A percentile compares a stretch with the other conserved stretches of the same genome.
Evolutionary conservation across 2,113 vertebrate species (phyloP).

Genomic region (Burhinus oedicnemus): DNA sequence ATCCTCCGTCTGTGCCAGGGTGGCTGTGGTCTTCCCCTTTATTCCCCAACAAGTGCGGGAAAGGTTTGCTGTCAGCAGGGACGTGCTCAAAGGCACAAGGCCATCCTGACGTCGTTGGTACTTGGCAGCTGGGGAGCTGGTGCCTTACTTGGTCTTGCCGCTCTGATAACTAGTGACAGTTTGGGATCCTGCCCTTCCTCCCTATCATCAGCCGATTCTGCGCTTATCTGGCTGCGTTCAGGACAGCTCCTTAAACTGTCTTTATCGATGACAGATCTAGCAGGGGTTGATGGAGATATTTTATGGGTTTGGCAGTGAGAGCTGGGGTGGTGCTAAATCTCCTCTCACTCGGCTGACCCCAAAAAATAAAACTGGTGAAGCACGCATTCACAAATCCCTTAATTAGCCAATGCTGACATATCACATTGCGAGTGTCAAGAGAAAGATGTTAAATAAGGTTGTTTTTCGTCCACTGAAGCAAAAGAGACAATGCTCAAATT

Average conservation of each 20-base stretch:
- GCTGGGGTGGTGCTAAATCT: background rate
- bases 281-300: conserved; percentile 28
- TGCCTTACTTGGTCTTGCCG: background rate
- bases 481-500: background rate
- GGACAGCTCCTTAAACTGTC: background rate
- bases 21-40: background rate
- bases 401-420: conserved; percentile 5
- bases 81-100: background rate
- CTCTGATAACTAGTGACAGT: background rate
- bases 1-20: background rate
- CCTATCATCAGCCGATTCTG: background rate
- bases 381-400: conserved; percentile 45
- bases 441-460: background rate
- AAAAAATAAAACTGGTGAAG: conserved; percentile 47
- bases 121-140: background rate
- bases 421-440: background rate
- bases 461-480: background rate
- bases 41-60: background rate
- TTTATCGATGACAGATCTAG: conserved; percentile 57
- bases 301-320: conserved; percentile 19
- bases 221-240: conserved; percentile 10
- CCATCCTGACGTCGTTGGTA: background rate
- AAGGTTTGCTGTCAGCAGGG: background rate
- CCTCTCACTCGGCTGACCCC: background rate
- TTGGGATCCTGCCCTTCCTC: background rate